These are phyloP conservation scores for Microcebus jonahi DNA, from an alignment of 2,113 vertebrate species.

Conservation along the genomic window DNA sequence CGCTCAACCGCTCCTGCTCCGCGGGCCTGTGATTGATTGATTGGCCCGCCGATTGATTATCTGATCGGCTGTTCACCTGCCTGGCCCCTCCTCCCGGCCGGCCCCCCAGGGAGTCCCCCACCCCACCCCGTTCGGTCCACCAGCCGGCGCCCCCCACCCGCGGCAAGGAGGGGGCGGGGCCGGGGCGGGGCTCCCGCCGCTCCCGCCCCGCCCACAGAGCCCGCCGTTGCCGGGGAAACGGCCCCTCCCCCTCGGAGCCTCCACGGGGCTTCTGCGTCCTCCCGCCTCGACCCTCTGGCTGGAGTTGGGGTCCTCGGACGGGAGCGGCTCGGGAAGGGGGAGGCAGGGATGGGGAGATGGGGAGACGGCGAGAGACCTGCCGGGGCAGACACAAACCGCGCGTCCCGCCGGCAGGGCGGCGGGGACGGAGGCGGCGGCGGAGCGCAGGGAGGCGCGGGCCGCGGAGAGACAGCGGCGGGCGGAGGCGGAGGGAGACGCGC, in stretches of 20 bases:
- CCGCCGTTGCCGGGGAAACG: conserved; percentile 89
- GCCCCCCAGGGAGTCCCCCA: neutral
- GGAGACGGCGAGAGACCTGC: neutral
- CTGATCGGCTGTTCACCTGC: neutral
- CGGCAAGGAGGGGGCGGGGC: neutral
- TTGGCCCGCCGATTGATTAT: neutral
- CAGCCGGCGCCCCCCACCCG: neutral
- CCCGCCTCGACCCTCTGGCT: conserved; percentile 75
- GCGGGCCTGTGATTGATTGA: neutral
- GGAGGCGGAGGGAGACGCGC: too few species aligned
- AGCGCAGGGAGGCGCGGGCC: too few species aligned
- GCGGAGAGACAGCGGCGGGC: too few species aligned
- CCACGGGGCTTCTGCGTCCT: conserved; percentile 82
- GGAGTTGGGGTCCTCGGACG: conserved; percentile 54
- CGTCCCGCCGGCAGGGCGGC: neutral
- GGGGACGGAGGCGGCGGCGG: neutral
- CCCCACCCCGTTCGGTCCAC: fast-evolving
- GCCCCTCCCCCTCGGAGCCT: conserved; percentile 87
- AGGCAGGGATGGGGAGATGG: neutral
- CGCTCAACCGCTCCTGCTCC: neutral
- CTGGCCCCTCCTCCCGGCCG: neutral
- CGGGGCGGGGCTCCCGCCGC: neutral
- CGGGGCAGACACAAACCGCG: neutral
- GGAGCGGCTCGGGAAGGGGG: neutral
- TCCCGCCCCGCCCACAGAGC: conserved; percentile 58